Evolutionary conservation across 2,113 vertebrate genomes (phyloP).

Genomic region (Burhinus bistriatus): DNA sequence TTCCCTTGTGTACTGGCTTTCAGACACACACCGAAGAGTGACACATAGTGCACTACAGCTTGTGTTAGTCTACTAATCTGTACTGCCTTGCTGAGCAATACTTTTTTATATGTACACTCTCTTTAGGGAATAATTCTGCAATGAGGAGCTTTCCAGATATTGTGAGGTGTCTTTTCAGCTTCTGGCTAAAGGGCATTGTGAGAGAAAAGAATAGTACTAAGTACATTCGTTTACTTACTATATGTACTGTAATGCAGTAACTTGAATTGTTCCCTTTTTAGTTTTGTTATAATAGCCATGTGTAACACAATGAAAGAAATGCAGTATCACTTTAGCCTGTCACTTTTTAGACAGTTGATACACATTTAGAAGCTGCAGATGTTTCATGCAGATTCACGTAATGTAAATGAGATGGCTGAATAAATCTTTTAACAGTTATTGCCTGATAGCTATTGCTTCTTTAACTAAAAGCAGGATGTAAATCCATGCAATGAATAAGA

Average conservation of each 20-base stretch:
- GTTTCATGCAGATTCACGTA: background rate
- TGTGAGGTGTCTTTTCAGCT: background rate
- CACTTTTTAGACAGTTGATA: background rate
- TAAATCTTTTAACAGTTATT: background rate
- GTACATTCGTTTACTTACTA: background rate
- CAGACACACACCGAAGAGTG: background rate
- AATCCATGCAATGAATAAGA: background rate
- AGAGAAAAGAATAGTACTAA: background rate
- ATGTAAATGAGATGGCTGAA: background rate
- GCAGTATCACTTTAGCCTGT: background rate
- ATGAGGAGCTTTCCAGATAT: background rate
- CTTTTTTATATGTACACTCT: background rate
- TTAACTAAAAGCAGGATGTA: background rate
- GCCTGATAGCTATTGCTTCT: background rate
- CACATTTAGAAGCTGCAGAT: background rate
- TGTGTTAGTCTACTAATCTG: background rate
- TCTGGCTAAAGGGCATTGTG: background rate
- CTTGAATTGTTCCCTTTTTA: background rate
- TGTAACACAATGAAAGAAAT: background rate
- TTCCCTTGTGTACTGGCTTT: background rate
- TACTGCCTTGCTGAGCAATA: background rate
- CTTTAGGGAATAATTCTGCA: background rate
- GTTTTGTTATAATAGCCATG: background rate
- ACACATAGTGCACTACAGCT: background rate
- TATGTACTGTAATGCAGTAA: background rate